These are phyloP conservation scores for Macrostomum lignano DNA, from an alignment of 1,140 invertebrate genomes.

Conservation along the genomic window DNA sequence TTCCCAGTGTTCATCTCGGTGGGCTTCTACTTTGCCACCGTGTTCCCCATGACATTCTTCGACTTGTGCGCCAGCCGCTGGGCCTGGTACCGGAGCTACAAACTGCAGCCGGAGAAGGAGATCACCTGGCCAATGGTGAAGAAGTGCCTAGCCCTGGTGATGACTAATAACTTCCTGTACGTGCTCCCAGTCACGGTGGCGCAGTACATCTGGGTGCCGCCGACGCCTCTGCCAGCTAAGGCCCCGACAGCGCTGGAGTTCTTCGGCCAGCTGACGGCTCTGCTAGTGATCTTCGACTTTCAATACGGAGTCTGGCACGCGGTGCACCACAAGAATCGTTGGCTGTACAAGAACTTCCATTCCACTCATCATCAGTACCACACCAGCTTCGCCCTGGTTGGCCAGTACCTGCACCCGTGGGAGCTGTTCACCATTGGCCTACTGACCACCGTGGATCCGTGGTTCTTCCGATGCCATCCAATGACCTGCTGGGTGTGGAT, in stretches of 20 bases:
- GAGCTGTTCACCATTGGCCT: slow-evolving; percentile 25
- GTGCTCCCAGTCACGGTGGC: slow-evolving; percentile 15
- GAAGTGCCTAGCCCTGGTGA: slow-evolving; percentile 12
- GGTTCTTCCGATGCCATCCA: slow-evolving; percentile 26
- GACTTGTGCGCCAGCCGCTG: slow-evolving; percentile 11
- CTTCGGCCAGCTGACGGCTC: slow-evolving; percentile 10
- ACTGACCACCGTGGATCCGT: slow-evolving; percentile 27
- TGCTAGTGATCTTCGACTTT: slow-evolving; percentile 15
- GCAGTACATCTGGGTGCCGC: slow-evolving; percentile 14
- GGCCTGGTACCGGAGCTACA: slow-evolving; percentile 13
- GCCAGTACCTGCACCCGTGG: slow-evolving; percentile 30
- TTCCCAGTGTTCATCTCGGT: slow-evolving; percentile 15
- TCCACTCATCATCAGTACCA: slow-evolving; percentile 28
- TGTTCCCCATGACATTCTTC: slow-evolving; percentile 12
- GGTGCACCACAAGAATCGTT: slow-evolving; percentile 14
- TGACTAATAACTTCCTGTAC: slow-evolving; percentile 13
- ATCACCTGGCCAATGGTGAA: slow-evolving; percentile 14
- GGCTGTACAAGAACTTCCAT: slow-evolving; percentile 26
- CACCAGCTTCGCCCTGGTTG: slow-evolving; percentile 25
- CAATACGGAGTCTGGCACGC: slow-evolving; percentile 14
- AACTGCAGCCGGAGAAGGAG: slow-evolving; percentile 13
- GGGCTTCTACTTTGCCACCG: slow-evolving; percentile 13
- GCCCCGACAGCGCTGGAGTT: slow-evolving; percentile 13
- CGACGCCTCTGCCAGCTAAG: slow-evolving; percentile 10
- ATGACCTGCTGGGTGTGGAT: slow-evolving; percentile 27